A percentile compares a stretch with the other conserved stretches of the same genome.
phyloP scores from a whole-genome alignment of 2,797 vertebrate species.

The Anomalospiza imberbis region DNA sequence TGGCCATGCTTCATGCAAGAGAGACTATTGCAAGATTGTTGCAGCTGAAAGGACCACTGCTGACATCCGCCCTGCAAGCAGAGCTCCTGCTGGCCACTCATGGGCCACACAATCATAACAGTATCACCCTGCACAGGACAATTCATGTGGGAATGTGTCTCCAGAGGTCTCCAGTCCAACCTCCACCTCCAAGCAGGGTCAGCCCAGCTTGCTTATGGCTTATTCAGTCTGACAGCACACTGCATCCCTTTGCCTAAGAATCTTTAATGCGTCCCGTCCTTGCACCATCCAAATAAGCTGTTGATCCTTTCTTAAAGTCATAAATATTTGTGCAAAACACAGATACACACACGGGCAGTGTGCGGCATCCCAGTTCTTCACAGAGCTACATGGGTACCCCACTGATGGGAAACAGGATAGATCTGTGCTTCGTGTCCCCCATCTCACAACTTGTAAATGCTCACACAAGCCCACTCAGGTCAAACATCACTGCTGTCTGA shows the following conservation, averaged over 20 bases:
- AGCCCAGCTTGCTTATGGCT: background rate
- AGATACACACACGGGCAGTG: background rate
- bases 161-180: background rate
- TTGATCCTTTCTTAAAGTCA: background rate
- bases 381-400: background rate
- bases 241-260: background rate
- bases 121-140: background rate
- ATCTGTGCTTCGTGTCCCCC: background rate
- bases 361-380: background rate
- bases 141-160: background rate
- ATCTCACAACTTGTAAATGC: background rate
- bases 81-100: background rate
- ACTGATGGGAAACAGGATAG: rapidly evolving
- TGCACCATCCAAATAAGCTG: background rate
- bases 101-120: rapidly evolving
- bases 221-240: background rate
- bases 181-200: background rate
- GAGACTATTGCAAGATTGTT: background rate
- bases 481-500: background rate
- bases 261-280: rapidly evolving
- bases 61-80: background rate
- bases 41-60: background rate
- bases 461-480: background rate
- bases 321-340: rapidly evolving
- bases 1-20: background rate